Conservation (phyloP, 1,140 invertebrate species). For the Ips nitidus region DNA sequence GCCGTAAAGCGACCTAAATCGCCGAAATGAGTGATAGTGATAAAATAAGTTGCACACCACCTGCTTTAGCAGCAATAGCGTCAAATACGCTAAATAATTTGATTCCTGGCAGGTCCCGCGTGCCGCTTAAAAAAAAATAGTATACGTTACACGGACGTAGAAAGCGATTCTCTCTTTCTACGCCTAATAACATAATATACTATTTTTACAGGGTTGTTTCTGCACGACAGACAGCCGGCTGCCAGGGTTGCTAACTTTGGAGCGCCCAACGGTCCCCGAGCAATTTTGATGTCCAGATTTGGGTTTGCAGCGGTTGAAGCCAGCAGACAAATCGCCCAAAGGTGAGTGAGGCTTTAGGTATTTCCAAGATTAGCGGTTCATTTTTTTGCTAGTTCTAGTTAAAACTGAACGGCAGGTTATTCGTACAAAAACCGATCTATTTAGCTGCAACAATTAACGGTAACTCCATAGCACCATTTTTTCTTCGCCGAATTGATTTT, state of each 20-base stretch:
- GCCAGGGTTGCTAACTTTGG: slow-evolving; percentile 74
- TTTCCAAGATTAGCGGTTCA: not conserved
- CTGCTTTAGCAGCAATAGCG: too few species aligned
- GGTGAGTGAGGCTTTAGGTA: slow-evolving; percentile 36
- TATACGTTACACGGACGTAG: not conserved
- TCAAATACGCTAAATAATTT: not conserved
- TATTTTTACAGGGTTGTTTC: slow-evolving; percentile 58
- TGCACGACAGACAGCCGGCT: slow-evolving; percentile 69
- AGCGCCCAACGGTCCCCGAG: slow-evolving; percentile 62
- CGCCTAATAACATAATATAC: not conserved
- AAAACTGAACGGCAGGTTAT: too few species aligned
- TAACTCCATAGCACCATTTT: too few species aligned
- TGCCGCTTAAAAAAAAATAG: not conserved
- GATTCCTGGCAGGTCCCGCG: not conserved
- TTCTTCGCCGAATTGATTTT: too few species aligned
- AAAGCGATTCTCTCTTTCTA: not conserved
- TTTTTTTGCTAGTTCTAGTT: too few species aligned
- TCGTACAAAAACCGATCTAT: too few species aligned
- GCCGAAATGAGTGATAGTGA: too few species aligned
- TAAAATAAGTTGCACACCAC: too few species aligned
- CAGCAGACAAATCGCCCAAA: slow-evolving; percentile 53
- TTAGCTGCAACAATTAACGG: too few species aligned
- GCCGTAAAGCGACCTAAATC: too few species aligned
- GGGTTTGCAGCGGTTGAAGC: slow-evolving; percentile 71
- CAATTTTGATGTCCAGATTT: slow-evolving; percentile 63